A percentile compares a stretch with the other conserved stretches of the same genome.
phyloP scores from a whole-genome alignment of 23 tunicate species.

The Halocynthia aurantium region DNA sequence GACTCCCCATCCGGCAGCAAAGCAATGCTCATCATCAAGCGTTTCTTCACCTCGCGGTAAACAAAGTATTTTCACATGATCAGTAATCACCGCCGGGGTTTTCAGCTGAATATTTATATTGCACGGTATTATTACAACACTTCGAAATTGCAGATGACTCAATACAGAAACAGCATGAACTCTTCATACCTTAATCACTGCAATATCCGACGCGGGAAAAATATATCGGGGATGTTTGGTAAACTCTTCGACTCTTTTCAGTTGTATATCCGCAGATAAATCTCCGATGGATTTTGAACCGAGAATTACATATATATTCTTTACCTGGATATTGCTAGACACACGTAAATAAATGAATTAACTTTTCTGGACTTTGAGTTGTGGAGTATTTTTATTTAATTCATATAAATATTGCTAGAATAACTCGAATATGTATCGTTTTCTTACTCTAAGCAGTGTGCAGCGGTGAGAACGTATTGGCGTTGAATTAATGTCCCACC shows the following conservation, averaged over 20 bases:
- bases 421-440: neutral
- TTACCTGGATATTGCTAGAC: too few species aligned
- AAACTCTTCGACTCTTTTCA: neutral
- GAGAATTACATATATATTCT: too few species aligned
- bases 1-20: conserved; percentile 66
- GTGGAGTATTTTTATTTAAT: conserved; percentile 9
- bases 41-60: conserved; percentile 51
- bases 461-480: conserved; percentile 42
- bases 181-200: conserved; percentile 32
- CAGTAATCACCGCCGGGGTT: neutral
- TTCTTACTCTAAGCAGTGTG: conserved; percentile 51
- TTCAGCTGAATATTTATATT: neutral
- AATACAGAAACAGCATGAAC: neutral
- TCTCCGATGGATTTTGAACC: neutral
- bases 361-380: neutral
- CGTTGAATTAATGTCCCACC: conserved; percentile 11
- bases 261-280: neutral
- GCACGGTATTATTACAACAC: neutral
- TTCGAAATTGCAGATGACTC: neutral
- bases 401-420: conserved; percentile 10
- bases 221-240: conserved; percentile 33
- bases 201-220: conserved; percentile 31
- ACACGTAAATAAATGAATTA: too few species aligned
- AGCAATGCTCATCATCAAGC: conserved; percentile 29
- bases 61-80: conserved; percentile 21